A percentile compares a stretch with the other conserved stretches of the same genome.
Evolutionary conservation across 2,113 vertebrate genomes (phyloP).

Genomic region (Microtus ochrogaster): DNA sequence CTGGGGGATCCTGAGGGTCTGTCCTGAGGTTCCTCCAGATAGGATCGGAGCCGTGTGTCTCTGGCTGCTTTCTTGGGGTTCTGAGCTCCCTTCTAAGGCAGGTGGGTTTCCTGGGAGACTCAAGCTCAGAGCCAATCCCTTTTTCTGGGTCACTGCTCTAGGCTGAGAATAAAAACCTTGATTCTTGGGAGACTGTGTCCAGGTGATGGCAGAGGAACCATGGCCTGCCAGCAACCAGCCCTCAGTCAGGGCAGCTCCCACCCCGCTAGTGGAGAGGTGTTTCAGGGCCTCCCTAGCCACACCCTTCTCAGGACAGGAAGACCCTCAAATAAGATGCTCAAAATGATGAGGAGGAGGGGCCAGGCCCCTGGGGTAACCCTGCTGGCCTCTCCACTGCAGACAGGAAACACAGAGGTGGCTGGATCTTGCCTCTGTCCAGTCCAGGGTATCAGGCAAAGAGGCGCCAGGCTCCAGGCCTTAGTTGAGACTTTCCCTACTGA

Average conservation of each 20-base stretch:
- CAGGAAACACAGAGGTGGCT: neutral
- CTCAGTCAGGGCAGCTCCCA: accelerated
- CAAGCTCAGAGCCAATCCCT: neutral
- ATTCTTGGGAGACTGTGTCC: neutral
- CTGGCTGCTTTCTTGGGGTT: neutral
- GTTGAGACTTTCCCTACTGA: neutral
- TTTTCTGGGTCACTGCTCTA: conserved; percentile 7
- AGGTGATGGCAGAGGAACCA: too few relatives aligned
- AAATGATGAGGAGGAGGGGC: neutral
- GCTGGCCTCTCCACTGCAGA: neutral
- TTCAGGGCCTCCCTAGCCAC: neutral
- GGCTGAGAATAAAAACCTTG: conserved; percentile 56
- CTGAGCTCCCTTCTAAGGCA: neutral
- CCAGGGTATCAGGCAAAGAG: neutral
- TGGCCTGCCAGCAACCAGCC: neutral
- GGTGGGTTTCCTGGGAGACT: conserved; percentile 12
- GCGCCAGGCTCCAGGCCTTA: neutral
- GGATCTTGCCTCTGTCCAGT: neutral
- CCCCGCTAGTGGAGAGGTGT: too few relatives aligned
- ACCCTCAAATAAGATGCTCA: neutral
- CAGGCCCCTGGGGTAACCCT: accelerated
- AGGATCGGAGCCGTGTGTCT: neutral
- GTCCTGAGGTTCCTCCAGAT: too few relatives aligned
- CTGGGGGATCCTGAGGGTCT: neutral
- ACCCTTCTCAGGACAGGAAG: neutral